Percentiles rank a stretch among this genome's conserved stretches.
Conservation (phyloP, 2,113 vertebrate genomes). For the Leucosticte australis region DNA sequence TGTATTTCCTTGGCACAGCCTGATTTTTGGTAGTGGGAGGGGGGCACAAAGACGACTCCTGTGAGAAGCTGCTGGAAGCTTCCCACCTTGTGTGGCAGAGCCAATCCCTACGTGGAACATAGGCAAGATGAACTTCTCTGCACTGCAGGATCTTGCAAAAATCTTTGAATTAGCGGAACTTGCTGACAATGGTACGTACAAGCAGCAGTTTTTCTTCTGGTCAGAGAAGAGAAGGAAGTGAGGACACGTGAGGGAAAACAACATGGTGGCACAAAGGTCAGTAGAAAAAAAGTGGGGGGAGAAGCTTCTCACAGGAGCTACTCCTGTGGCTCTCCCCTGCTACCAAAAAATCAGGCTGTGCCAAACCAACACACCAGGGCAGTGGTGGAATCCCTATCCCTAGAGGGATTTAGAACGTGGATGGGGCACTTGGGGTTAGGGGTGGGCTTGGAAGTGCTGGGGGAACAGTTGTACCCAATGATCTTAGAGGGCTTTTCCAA, state of each 20-base stretch:
- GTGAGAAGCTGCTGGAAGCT: neutral
- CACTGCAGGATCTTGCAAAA: too few relatives aligned
- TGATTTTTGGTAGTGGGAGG: neutral
- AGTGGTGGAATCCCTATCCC: neutral
- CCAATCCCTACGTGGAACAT: neutral
- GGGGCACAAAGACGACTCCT: too few relatives aligned
- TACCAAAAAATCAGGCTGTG: neutral
- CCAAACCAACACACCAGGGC: neutral
- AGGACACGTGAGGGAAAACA: too few relatives aligned
- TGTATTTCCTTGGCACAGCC: neutral
- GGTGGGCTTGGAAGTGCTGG: neutral
- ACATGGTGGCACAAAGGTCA: too few relatives aligned
- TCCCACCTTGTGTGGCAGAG: neutral
- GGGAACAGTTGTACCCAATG: neutral
- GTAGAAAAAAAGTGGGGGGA: too few relatives aligned
- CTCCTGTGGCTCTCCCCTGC: rapidly evolving
- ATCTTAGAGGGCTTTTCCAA: neutral
- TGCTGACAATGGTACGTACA: too few relatives aligned
- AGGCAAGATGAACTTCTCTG: too few relatives aligned
- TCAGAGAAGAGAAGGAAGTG: too few relatives aligned
- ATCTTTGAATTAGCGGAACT: too few relatives aligned
- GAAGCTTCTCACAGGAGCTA: neutral
- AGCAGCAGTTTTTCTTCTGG: too few relatives aligned
- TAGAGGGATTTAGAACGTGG: neutral
- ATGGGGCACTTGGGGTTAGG: neutral